Base-by-base conservation (phyloP, 2,797 vertebrate species). In the Brachyrhaphis roseni region DNA sequence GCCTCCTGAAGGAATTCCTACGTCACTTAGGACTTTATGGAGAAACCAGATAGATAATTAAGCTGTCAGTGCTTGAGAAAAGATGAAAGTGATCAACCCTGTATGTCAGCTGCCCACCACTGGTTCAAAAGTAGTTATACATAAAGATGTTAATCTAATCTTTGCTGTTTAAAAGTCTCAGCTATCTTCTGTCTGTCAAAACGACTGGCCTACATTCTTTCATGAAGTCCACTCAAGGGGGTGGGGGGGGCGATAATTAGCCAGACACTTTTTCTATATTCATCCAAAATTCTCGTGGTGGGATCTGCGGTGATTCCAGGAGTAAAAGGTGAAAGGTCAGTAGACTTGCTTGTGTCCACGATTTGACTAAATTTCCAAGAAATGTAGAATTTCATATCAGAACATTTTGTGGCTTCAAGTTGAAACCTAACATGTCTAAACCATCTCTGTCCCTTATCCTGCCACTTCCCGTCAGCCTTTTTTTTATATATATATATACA, bases 21-120 rank as follows among this genome's bases (percentile, higher is more conserved):
- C 68, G 47, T 86, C 82, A 91, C 90, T 92, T 91, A 92, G 78
- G 41, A 74, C 72, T 85, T 89, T 75, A 72, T 92, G 90, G 90
- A 59, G 92, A 80, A 72, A 80, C 70, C 59, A 45, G 78, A 74
- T 57, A 41, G 57, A 7, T 34, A 55, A 62, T 8, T 62, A 41
- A 68, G n/a, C 43, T 76, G 51, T 68, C 57, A 74, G 26, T 4
- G 0, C 34, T 43, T 74, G 49, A 26, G 18, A 23, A 11, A 26
- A 16, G 1, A 79, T 72, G 8, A n/a, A 79, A 78, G 64, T 1
- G 72, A 57, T 77, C 5, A 0, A 59, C 26, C 39, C 16, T 68
- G n/a, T 41, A 23, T 70, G 45, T 78, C 53, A 76, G 51, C 68
- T 62, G 34, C 23, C 43, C 46, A 59, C 53, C 51, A 3, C 0